Evolutionary conservation across 2,797 vertebrate genomes (phyloP).

Genomic region (Pseudochirops cupreus): DNA sequence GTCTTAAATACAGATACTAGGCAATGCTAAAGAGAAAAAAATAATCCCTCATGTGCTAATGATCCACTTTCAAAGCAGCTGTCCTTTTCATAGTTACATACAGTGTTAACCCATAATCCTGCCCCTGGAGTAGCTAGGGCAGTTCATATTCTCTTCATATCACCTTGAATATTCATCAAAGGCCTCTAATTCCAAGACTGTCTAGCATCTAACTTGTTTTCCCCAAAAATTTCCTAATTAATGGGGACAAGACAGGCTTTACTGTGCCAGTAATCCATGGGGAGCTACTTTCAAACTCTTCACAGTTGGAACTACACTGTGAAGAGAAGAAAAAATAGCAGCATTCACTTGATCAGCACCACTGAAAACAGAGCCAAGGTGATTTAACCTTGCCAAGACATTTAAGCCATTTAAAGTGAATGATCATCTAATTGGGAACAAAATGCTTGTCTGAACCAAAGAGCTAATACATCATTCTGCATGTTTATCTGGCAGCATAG

Average conservation of each 20-base stretch:
- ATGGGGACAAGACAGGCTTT: conserved; percentile 37
- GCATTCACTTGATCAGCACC: conserved; percentile 56
- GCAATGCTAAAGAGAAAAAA: neutral
- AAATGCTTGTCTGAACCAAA: conserved; percentile 65
- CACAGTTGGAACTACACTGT: neutral
- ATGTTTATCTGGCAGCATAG: conserved; percentile 54
- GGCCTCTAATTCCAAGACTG: conserved; percentile 4
- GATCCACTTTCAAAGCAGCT: conserved; percentile 42
- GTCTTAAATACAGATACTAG: conserved; percentile 7
- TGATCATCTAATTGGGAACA: conserved; percentile 75
- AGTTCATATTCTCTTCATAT: conserved; percentile 23
- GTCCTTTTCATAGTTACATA: conserved; percentile 35
- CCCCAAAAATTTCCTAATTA: conserved; percentile 61
- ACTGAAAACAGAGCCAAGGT: conserved; percentile 52
- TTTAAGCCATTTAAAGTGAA: conserved; percentile 73
- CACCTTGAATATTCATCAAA: conserved; percentile 13
- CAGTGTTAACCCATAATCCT: conserved; percentile 18
- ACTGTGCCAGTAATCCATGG: conserved; percentile 21
- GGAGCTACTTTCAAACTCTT: conserved; percentile 54
- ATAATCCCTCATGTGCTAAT: neutral
- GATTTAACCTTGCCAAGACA: conserved; percentile 51
- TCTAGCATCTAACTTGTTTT: conserved; percentile 1
- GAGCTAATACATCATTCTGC: conserved; percentile 60
- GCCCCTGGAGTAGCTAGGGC: conserved; percentile 2
- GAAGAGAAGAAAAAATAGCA: conserved; percentile 46